Evolutionary conservation across 2,797 vertebrate species (phyloP).

Genomic region (Sebastes trivittatus): DNA sequence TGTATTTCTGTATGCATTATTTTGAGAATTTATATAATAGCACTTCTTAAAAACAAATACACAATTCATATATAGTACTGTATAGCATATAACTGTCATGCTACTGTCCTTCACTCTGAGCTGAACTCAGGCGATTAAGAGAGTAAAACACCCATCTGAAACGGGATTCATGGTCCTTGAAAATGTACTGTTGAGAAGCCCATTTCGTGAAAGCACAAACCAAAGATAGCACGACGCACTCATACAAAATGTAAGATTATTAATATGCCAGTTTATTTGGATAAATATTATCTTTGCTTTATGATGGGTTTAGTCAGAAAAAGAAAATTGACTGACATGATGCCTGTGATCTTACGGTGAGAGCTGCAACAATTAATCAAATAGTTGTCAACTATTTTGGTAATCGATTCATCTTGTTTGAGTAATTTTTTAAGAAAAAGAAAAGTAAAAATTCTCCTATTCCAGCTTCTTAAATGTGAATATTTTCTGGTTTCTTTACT

Average conservation of each 20-base stretch:
- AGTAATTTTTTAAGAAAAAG: too few relatives aligned
- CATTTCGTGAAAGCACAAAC: background rate
- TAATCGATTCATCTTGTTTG: too few relatives aligned
- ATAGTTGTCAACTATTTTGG: too few relatives aligned
- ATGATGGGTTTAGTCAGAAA: background rate
- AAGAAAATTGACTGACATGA: background rate
- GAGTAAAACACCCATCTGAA: background rate
- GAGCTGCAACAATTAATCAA: too few relatives aligned
- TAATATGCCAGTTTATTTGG: background rate
- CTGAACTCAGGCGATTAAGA: conserved; percentile 8
- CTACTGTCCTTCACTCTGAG: background rate
- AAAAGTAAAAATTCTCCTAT: too few relatives aligned
- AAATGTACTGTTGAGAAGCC: background rate
- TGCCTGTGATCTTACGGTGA: background rate
- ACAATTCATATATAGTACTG: background rate
- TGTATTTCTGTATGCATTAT: background rate
- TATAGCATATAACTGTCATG: background rate
- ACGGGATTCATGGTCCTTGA: background rate
- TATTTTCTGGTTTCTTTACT: too few relatives aligned
- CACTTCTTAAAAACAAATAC: background rate
- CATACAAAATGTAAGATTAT: background rate
- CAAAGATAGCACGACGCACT: background rate
- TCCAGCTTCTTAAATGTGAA: too few relatives aligned
- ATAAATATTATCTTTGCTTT: background rate
- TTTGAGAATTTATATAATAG: background rate